These are phyloP conservation scores for Sialis lutaria DNA, from an alignment of 2,888 invertebrate species.

Conservation along the genomic window DNA sequence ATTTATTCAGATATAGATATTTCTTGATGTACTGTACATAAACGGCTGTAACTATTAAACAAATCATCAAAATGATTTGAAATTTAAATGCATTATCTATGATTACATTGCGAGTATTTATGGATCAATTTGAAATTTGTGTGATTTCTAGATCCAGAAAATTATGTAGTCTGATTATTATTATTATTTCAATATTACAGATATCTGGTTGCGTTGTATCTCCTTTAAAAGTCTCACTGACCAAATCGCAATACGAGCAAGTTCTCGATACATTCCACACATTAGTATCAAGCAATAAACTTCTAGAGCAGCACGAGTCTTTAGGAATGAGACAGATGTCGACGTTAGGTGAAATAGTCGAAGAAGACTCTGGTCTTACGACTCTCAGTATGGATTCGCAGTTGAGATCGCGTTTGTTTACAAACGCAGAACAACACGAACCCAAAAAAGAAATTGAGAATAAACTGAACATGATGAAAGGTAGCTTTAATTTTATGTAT, in stretches of 20 bases:
- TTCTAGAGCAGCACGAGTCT: constrained; percentile 18
- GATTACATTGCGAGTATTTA: no score
- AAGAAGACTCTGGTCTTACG: constrained; percentile 28
- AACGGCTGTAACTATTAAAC: no score
- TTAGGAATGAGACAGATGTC: constrained; percentile 12
- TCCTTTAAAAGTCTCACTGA: constrained; percentile 68
- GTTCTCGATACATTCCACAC: constrained; percentile 50
- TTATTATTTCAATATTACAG: constrained; percentile 24
- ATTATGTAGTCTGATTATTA: no score
- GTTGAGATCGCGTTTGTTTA: constrained; percentile 36
- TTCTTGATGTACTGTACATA: no score
- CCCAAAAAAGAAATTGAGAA: neutral
- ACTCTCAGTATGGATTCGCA: constrained; percentile 43
- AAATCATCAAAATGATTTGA: no score
- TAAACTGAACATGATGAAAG: constrained; percentile 1
- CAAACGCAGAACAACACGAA: constrained; percentile 3
- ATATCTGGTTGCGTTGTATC: constrained; percentile 66
- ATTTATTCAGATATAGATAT: no score
- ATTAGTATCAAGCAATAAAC: constrained; percentile 16
- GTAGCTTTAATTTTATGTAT: neutral
- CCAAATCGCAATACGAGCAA: constrained; percentile 80
- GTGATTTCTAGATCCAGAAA: no score
- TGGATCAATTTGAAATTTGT: no score
- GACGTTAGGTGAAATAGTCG: constrained; percentile 21
- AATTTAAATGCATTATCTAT: no score